phyloP scores from a whole-genome alignment of 2,113 vertebrate genomes.

The Alligator mississippiensis region DNA sequence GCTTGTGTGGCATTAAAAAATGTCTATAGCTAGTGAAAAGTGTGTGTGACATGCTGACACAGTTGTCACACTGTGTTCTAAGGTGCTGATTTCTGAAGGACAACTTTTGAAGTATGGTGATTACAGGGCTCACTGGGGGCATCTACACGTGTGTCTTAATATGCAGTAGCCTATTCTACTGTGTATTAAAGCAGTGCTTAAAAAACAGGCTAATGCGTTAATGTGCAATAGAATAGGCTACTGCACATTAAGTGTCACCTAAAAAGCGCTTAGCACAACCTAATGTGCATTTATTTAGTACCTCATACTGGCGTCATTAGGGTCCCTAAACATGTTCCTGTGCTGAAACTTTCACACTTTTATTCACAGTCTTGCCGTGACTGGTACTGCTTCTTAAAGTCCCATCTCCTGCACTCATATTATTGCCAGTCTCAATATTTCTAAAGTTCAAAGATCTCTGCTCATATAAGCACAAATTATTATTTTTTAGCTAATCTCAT shows the following conservation, averaged over 20 bases:
- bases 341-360: neutral
- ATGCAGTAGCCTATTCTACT: too few species aligned
- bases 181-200: too few species aligned
- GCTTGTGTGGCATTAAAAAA: neutral
- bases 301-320: too few species aligned
- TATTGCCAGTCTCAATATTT: neutral
- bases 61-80: neutral
- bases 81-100: neutral
- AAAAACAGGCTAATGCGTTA: too few species aligned
- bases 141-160: neutral
- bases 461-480: neutral
- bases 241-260: too few species aligned
- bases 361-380: neutral
- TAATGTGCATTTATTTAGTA: too few species aligned
- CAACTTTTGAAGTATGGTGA: neutral
- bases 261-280: too few species aligned
- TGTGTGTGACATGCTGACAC: neutral
- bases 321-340: too few species aligned
- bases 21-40: neutral
- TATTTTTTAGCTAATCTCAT: neutral
- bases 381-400: too few species aligned
- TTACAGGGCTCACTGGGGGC: neutral
- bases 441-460: neutral
- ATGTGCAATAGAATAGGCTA: too few species aligned
- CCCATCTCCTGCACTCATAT: neutral